Evolutionary conservation across 2,113 vertebrate species (phyloP).

Genomic region (Antechinus flavipes): DNA sequence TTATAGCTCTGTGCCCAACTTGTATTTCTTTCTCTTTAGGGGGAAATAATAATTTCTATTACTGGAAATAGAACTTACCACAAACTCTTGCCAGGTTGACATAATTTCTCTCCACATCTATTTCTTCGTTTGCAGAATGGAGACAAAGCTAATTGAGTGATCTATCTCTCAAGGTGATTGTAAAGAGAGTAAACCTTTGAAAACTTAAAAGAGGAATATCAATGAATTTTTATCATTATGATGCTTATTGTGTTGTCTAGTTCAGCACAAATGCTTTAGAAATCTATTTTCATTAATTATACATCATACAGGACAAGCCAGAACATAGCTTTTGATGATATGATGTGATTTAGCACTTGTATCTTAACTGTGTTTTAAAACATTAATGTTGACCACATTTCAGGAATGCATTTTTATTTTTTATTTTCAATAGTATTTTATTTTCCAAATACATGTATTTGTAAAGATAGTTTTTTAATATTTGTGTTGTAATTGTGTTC

Average conservation of each 20-base stretch:
- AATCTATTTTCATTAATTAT: background rate
- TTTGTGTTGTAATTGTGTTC: too few species aligned
- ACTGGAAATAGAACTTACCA: conserved; percentile 46
- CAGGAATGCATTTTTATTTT: conserved; percentile 41
- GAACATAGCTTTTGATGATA: conserved; percentile 33
- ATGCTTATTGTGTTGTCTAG: background rate
- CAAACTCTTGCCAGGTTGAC: conserved; percentile 53
- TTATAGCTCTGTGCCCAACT: background rate
- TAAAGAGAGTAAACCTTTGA: background rate
- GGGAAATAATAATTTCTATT: too few species aligned
- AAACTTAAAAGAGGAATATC: background rate
- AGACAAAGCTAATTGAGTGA: background rate
- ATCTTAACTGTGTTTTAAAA: conserved; percentile 54
- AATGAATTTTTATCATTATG: background rate
- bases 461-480: too few species aligned
- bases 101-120: background rate
- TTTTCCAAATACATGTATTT: too few species aligned
- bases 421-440: too few species aligned
- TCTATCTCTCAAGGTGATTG: background rate
- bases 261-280: background rate
- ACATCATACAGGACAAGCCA: conserved; percentile 45
- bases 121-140: background rate
- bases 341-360: conserved; percentile 33
- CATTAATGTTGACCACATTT: conserved; percentile 58
- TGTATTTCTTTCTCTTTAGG: background rate